Conservation (phyloP, 2,888 invertebrate genomes). For the Timema podura region DNA sequence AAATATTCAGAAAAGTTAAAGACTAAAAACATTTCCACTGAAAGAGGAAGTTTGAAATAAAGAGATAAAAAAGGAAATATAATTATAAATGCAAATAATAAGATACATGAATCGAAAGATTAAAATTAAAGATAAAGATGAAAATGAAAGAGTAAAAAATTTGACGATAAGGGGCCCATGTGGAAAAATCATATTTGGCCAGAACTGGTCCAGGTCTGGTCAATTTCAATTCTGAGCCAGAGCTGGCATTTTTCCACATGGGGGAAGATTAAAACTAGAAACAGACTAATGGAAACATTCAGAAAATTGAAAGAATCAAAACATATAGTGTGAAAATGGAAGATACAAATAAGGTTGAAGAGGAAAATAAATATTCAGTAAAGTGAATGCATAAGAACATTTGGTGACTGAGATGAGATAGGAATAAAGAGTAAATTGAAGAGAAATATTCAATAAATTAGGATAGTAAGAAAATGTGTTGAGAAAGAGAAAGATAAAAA, state of each 20-base stretch:
- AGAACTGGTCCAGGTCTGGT: too few relatives aligned
- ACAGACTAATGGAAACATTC: neutral
- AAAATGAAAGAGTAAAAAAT: neutral
- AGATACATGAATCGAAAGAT: slow-evolving; percentile 10
- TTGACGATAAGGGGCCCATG: too few relatives aligned
- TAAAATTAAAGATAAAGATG: slow-evolving; percentile 13
- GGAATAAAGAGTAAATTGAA: neutral
- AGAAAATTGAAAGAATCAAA: neutral
- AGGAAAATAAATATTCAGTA: neutral
- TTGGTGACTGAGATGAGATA: neutral
- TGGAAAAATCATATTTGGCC: too few relatives aligned
- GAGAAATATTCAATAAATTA: neutral
- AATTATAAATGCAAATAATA: slow-evolving; percentile 17
- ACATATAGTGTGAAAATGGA: neutral
- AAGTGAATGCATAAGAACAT: neutral
- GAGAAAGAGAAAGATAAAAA: neutral
- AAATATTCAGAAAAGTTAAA: slow-evolving; percentile 14
- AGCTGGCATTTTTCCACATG: too few relatives aligned
- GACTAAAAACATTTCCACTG: slow-evolving; percentile 12
- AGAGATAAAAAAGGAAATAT: neutral
- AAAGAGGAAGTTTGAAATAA: neutral
- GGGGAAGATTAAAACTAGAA: neutral
- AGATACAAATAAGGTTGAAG: neutral
- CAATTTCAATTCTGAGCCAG: too few relatives aligned
- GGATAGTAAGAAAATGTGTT: neutral